phyloP scores from a whole-genome alignment of 1,140 invertebrate genomes.

The Drosophila miranda region DNA sequence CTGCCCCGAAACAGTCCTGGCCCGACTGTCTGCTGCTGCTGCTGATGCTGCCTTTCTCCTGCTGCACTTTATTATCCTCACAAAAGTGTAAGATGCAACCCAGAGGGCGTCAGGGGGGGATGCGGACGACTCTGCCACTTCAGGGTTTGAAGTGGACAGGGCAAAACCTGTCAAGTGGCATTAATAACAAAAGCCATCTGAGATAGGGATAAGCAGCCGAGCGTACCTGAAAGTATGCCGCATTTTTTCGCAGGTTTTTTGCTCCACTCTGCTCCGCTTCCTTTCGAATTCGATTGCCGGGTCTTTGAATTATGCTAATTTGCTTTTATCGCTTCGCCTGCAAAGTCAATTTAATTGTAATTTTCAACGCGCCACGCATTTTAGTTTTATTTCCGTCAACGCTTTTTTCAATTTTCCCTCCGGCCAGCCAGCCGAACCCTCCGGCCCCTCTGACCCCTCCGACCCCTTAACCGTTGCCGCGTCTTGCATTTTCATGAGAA shows the following conservation, averaged over 20 bases:
- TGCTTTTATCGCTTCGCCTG: constrained; percentile 72
- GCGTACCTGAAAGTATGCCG: constrained; percentile 36
- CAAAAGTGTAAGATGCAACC: constrained; percentile 38
- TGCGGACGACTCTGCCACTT: constrained; percentile 56
- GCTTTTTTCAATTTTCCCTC: constrained; percentile 58
- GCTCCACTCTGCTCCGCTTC: constrained; percentile 10
- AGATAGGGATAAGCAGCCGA: constrained; percentile 36
- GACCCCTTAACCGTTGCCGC: constrained; percentile 4
- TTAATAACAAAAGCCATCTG: constrained; percentile 64
- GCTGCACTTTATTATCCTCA: constrained; percentile 63
- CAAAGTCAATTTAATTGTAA: constrained; percentile 80
- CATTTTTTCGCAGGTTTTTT: constrained; percentile 6
- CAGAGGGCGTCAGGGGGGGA: not conserved
- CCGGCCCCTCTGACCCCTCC: not conserved
- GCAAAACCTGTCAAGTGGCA: constrained; percentile 62
- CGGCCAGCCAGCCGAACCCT: not conserved
- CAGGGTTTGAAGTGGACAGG: constrained; percentile 56
- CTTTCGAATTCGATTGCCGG: constrained; percentile 38
- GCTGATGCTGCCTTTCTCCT: constrained; percentile 9
- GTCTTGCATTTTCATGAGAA: constrained; percentile 68
- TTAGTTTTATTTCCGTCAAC: constrained; percentile 70
- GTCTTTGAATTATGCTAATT: constrained; percentile 76
- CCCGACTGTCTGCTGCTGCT: constrained; percentile 9
- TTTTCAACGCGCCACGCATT: constrained; percentile 69
- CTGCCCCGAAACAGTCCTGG: constrained; percentile 53